Evolutionary conservation across 2,113 vertebrate genomes (phyloP), one percentile per base, ranked within the genome.

Genomic region (Bothrops jararaca): DNA sequence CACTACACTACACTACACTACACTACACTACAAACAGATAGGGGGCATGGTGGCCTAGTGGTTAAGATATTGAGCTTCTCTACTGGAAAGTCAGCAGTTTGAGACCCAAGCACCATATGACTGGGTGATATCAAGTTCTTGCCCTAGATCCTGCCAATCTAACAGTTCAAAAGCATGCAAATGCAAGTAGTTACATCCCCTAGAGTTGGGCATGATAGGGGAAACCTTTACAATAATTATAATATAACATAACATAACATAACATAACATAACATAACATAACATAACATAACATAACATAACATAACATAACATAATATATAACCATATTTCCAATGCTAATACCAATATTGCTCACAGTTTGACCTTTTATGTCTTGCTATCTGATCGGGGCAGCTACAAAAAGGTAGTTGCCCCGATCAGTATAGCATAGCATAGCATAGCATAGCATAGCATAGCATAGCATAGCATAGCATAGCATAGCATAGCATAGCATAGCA

Each of bases 341-440:
- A 34, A 0, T 3, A 3, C 80, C 54, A 42, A 58, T 0, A 3
- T 6, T 0, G 23, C 88, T 88, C 69, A 29, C 88, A 91, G 1
- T 7, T 7, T 5, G 5, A 22, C 34, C 34, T 42, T 80, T 80
- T 34, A 34, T 22, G 9, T 9, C 60, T 89, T 91, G 42, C n/a
- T 80, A 52, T 91, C 39, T 11, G 88, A 74, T 52, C 24, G 24
- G 22, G 50, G 29, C 91, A 92, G 93, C 3, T 92, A 93, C 92
- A 86, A 85, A 89, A 89, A 92, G n/a, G 34, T 58, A 94, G 23
- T n/a, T n/a, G n/a, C n/a, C n/a, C n/a, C n/a, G n/a, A n/a, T n/a
- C n/a, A n/a, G n/a, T n/a, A n/a, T n/a, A 58, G 24, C 23, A 22
- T 9, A 58, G 23, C 22, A 57, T 23, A 15, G 3, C 12, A 53